phyloP scores from a whole-genome alignment of 1,140 invertebrate genomes.

The Lysiphlebus fabarum region DNA sequence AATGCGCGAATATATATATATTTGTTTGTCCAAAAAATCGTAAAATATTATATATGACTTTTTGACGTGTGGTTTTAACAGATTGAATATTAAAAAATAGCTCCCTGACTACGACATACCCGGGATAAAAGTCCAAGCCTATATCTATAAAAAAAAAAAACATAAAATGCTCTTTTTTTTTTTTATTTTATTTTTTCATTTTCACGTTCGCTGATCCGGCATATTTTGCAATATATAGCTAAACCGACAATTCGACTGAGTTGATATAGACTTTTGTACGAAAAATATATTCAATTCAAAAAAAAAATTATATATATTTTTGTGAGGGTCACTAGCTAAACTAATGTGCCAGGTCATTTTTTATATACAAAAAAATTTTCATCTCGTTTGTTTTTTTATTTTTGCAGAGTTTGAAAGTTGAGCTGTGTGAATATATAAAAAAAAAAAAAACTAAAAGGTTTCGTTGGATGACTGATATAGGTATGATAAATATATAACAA shows the following conservation, averaged over 20 bases:
- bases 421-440: conserved; percentile 10
- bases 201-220: conserved; percentile 30
- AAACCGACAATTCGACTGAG: conserved; percentile 11
- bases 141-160: conserved; percentile 23
- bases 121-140: conserved; percentile 14
- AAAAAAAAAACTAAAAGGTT: conserved; percentile 34
- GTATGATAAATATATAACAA: conserved; percentile 23
- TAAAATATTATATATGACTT: conserved; percentile 30
- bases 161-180: conserved; percentile 24
- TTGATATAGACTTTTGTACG: neutral
- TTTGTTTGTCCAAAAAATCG: neutral
- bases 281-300: neutral
- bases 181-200: conserved; percentile 26
- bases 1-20: conserved; percentile 12
- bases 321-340: conserved; percentile 35
- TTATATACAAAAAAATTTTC: conserved; percentile 28
- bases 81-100: conserved; percentile 32
- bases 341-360: conserved; percentile 50
- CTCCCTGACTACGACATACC: conserved; percentile 25
- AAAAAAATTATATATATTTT: conserved; percentile 19
- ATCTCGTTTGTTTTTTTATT: conserved; percentile 3
- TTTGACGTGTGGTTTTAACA: conserved; percentile 30
- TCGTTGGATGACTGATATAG: conserved; percentile 41
- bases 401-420: neutral
- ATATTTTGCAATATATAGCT: conserved; percentile 11